Evolutionary conservation across 23 tunicate species (phyloP), one percentile per base, ranked within the genome.

Genomic region (Pegea sp.): DNA sequence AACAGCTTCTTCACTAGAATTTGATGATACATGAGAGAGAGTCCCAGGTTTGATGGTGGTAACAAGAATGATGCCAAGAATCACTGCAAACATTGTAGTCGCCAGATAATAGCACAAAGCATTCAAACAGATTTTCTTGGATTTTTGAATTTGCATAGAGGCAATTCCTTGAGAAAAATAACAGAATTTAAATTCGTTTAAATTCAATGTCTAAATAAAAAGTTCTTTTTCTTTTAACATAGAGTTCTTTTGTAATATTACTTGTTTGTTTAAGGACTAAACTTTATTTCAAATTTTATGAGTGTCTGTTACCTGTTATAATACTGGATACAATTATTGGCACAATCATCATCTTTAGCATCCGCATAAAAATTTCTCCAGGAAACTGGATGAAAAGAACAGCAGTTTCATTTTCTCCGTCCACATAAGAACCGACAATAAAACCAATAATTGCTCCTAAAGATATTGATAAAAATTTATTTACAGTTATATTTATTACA

Each of bases 81-180:
- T 16, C 4, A 66, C 77, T 1, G 98, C 98, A 24, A 76, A 43
- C 6, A 68, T 59, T 4, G 98, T 89, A 52, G 98, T 89, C 28
- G 67, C 21, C 59, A 89, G 16, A 66, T 77, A 89, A 50, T 77
- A 89, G 5, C 63, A 25, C 8, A 77, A 33, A 11, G 93, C 91
- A 42, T 77, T 80, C 3, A 33, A 59, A 19, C 98, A 79, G 48
- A 89, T 77, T 43, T 54, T 11, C 46, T 38, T 38, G n/a, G n/a
- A n/a, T n/a, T n/a, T n/a, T n/a, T n/a, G n/a, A n/a, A n/a, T n/a
- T n/a, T n/a, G n/a, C n/a, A n/a, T n/a, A n/a, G n/a, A n/a, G n/a
- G n/a, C n/a, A n/a, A n/a, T n/a, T n/a, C n/a, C n/a, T n/a, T n/a
- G n/a, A n/a, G n/a, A n/a, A n/a, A n/a, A n/a, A n/a, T n/a, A n/a